phyloP scores from a whole-genome alignment of 2,888 invertebrate species.

The Alviniconcha strummeri region DNA sequence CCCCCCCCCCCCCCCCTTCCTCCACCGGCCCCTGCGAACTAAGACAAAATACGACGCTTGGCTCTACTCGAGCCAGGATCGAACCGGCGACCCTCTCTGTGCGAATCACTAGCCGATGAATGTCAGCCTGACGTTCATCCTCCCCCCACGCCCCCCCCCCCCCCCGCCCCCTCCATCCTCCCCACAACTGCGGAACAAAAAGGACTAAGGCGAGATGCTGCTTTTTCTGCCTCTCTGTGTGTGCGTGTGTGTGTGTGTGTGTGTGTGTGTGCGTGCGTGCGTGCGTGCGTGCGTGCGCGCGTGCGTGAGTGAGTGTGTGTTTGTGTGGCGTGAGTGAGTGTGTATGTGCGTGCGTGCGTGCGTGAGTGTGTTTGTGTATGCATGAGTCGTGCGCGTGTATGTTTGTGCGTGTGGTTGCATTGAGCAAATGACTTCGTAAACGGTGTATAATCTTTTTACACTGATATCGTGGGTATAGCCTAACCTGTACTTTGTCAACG shows the following conservation, averaged over 20 bases:
- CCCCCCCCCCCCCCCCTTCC: no score
- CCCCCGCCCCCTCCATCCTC: neutral
- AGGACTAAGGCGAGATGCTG: no score
- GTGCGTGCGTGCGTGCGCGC: slow-evolving; percentile 21
- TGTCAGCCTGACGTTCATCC: neutral
- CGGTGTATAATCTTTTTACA: no score
- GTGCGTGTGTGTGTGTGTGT: neutral
- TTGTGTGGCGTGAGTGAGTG: neutral
- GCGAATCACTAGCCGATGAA: neutral
- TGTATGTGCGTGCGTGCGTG: slow-evolving; percentile 11
- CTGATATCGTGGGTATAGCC: no score
- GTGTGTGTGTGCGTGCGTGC: neutral
- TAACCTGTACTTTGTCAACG: no score
- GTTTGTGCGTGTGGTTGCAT: no score
- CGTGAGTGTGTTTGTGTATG: slow-evolving; percentile 12
- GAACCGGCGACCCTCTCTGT: neutral
- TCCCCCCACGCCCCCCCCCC: no score
- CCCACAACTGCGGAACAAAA: neutral
- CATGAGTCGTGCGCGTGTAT: slow-evolving; percentile 1
- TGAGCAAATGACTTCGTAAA: no score
- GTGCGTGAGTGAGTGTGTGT: slow-evolving; percentile 22
- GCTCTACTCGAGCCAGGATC: neutral
- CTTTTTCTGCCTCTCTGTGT: no score
- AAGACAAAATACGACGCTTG: no score
- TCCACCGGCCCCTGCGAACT: no score